Evolutionary conservation across 2,113 vertebrate species (phyloP), one percentile per base, ranked within the genome.

Genomic region (Semicossyphus pulcher): DNA sequence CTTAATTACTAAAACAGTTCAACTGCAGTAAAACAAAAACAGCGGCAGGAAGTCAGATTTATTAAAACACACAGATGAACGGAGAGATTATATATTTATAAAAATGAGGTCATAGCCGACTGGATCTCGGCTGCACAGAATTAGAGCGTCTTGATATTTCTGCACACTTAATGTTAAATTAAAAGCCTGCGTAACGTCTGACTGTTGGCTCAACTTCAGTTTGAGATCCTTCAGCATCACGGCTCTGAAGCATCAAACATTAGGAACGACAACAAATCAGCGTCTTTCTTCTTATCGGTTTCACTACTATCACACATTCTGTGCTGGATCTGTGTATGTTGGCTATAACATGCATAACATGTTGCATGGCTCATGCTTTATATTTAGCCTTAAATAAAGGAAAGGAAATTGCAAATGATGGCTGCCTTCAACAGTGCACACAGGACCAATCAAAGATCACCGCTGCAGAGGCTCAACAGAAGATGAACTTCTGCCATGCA

Each of bases 1-100:
- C 79, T 72, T 79, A 81, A 87, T 78, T 78, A 70, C 42, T 15
- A 45, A 47, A 66, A 64, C 23, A 12, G 21, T 47, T 23, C 73
- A 66, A 62, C 67, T 67, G 59, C 26, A 56, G 12, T 10, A 11
- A 61, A 31, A 48, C 59, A 42, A 73, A 82, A 73, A n/a, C n/a
- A n/a, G n/a, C 47, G 59, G 58, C 14, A 31, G 45, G n/a, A 10
- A 31, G 34, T 75, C 39, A 32, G 21, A 54, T 66, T 6, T 3
- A 70, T 62, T 29, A 23, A 45, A n/a, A 63, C 36, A 23, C 34
- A 23, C 65, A n/a, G 39, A 75, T 31, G n/a, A 51, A 71, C 14
- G 48, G 65, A 16, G 10, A 7, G 42, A 51, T 80, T 4, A 29
- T 31, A 16, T 15, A 8, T 52, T 29, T 28, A 29, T 18, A 28